Evolutionary conservation across 2,113 vertebrate genomes (phyloP).

Genomic region (Limnothrissa miodon): DNA sequence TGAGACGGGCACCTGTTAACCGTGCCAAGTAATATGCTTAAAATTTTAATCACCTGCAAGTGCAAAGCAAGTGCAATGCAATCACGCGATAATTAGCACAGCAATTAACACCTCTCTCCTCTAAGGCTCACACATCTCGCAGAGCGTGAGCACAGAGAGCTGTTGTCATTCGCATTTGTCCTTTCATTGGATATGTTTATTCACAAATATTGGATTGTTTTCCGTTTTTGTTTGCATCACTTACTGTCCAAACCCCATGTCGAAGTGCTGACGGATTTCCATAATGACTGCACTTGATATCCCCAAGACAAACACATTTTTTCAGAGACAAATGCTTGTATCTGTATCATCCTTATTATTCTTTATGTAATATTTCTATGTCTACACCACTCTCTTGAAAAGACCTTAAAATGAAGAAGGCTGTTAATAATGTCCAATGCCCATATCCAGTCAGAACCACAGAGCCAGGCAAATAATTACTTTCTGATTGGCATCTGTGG

Average conservation of each 20-base stretch:
- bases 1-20: slow-evolving; percentile 87
- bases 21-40: slow-evolving; percentile 99
- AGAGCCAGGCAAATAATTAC: slow-evolving; percentile 54
- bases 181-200: slow-evolving; percentile 79
- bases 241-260: slow-evolving; percentile 23
- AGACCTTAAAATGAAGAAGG: not conserved
- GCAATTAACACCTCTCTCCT: slow-evolving; percentile 97
- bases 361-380: too few species aligned
- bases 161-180: slow-evolving; percentile 82
- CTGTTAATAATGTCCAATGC: not conserved
- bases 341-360: not conserved
- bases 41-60: slow-evolving; percentile 99
- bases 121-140: slow-evolving; percentile 79
- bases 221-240: slow-evolving; percentile 42
- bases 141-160: slow-evolving; percentile 76
- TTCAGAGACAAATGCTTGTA: not conserved
- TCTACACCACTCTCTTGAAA: not conserved
- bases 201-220: slow-evolving; percentile 66
- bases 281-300: not conserved
- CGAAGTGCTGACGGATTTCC: slow-evolving; percentile 10
- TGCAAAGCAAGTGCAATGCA: slow-evolving; percentile 99
- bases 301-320: not conserved
- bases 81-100: slow-evolving; percentile 99
- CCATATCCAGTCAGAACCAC: not conserved
- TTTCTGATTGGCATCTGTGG: slow-evolving; percentile 64